Base-by-base conservation (phyloP, 2,797 vertebrate species). In the Pristis pectinata region DNA sequence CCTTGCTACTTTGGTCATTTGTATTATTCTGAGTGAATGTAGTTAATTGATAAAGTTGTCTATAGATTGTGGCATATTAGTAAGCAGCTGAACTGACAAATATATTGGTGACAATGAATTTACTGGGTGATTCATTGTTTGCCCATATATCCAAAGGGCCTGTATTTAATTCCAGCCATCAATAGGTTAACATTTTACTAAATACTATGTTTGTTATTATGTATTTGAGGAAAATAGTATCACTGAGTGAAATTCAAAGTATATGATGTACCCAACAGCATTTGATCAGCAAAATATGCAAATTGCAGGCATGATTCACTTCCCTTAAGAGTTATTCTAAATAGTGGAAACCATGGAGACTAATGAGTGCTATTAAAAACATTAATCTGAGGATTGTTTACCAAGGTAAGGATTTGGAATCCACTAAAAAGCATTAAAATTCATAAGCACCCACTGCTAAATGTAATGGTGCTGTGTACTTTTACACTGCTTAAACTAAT, bases 301-400 rank as follows among this genome's bases (percentile, higher is more conserved):
- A 94, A 94, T 94, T 76, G 70, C 17, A 41, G 34, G 30, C 70
- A 15, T 94, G 92, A 94, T 74, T 94, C 44, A 53, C 92, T 10
- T 91, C 87, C 64, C 59, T 85, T 56, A 41, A 91, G 59, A 67
- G 87, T 91, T 76, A 92, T 53, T 53, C 6, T 53, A 94, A 94
- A 94, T 53, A 44, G 92, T 94, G 70, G 70, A 94, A 94, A 94
- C 92, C 92, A 94, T 94, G 92, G 92, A 72, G 70, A 94, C 70
- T 94, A 94, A 94, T 76, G 27, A 94, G 27, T 44, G 15, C 92
- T 94, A 53, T 94, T 94, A 76, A 94, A 91, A 94, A 76, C 27
- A n/a, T 76, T 94, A 94, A 94, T 56, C 70, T 56, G 27, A 56
- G 27, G 44, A 72, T 94, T 56, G 92, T 76, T 94, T 94, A 74